phyloP scores from a whole-genome alignment of 2,113 vertebrate species.

The Pseudopodoces humilis region DNA sequence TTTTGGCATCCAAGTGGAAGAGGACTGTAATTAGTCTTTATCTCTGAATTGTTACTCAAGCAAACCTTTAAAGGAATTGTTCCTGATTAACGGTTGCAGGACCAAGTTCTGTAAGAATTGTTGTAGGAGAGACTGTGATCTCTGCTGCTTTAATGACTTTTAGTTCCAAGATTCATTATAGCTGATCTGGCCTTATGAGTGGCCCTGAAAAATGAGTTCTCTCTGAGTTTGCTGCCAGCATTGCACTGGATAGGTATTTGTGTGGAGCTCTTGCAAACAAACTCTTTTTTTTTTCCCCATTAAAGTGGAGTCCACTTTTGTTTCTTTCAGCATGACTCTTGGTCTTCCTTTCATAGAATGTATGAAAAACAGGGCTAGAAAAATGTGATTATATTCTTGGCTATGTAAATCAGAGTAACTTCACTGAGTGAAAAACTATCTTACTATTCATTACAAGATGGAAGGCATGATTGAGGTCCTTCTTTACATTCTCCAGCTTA shows the following conservation, averaged over 20 bases:
- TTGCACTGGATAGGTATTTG: neutral
- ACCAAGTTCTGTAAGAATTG: neutral
- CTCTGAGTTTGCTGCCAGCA: neutral
- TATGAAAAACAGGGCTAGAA: neutral
- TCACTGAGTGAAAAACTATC: neutral
- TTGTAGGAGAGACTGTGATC: neutral
- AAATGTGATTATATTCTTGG: neutral
- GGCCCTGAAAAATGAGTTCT: neutral
- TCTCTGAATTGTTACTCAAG: neutral
- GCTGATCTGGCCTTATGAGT: neutral
- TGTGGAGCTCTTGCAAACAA: neutral
- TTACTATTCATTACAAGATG: neutral
- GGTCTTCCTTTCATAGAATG: neutral
- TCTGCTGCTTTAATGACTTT: neutral
- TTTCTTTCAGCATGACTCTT: neutral
- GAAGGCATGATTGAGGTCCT: neutral
- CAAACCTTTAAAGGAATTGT: neutral
- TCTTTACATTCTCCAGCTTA: neutral
- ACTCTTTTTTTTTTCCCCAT: accelerated
- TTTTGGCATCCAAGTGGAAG: neutral
- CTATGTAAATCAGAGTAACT: neutral
- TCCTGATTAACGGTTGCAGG: neutral
- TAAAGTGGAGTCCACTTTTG: neutral
- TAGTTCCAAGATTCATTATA: neutral
- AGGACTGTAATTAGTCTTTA: neutral